Evolutionary conservation across 2,888 invertebrate species (phyloP).

Genomic region (Cerastis leucographa): DNA sequence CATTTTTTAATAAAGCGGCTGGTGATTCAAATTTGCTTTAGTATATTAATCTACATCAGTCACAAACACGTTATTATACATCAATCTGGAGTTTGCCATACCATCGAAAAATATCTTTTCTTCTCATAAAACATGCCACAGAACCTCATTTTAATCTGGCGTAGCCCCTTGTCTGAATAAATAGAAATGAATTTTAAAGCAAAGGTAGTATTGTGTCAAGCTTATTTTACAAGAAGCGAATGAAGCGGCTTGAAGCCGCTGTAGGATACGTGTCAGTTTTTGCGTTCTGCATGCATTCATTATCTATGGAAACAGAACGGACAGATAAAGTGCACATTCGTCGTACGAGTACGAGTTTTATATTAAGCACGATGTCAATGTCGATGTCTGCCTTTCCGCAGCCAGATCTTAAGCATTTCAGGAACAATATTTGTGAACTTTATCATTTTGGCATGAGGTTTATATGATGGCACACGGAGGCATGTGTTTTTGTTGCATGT

Average conservation of each 20-base stretch:
- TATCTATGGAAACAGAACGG: neutral
- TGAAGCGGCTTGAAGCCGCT: neutral
- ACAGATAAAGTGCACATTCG: neutral
- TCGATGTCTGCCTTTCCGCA: neutral
- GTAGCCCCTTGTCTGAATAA: neutral
- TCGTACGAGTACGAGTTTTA: neutral
- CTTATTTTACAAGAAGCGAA: constrained; percentile 8
- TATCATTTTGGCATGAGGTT: neutral
- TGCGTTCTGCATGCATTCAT: constrained; percentile 1
- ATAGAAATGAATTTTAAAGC: neutral
- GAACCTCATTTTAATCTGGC: neutral
- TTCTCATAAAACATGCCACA: neutral
- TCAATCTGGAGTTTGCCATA: too few relatives aligned
- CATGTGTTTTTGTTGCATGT: too few relatives aligned
- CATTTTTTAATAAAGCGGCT: too few relatives aligned
- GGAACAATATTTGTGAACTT: neutral
- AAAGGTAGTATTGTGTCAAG: neutral
- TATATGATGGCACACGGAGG: neutral
- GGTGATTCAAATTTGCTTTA: too few relatives aligned
- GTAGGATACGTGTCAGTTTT: neutral
- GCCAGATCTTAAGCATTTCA: neutral
- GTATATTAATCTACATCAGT: too few relatives aligned
- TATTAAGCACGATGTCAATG: neutral
- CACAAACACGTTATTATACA: too few relatives aligned
- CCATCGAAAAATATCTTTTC: too few relatives aligned